Evolutionary conservation across 2,797 vertebrate genomes (phyloP), one percentile per base, ranked within the genome.

Genomic region (Microctenopoma steveboyesi): DNA sequence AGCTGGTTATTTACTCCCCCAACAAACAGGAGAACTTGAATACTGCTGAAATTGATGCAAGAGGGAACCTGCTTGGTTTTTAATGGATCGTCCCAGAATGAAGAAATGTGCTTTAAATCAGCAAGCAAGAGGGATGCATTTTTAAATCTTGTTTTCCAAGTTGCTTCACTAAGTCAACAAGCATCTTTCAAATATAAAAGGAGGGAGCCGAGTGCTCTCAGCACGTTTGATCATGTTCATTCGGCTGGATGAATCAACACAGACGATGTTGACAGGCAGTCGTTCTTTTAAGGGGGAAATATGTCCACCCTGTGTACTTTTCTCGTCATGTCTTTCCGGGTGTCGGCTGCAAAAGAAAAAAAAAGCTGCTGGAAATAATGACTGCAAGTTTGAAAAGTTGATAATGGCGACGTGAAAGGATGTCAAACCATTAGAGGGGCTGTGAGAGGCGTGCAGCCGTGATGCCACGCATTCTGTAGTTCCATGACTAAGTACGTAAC

Each of bases 381-480:
- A 86, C 70, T 78, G 68, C 51, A 64, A 77, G 73, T 89, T 84
- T 87, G 82, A 89, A 80, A 86, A 82, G 86, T 81, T 89, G 87
- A 90, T 91, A 87, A 89, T 87, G 76, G 82, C 51, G 42, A 84
- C 91, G 86, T 88, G 77, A 89, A 86, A 86, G 76, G 81, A 84
- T 79, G 86, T 78, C 72, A 81, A 74, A 78, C 64, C 76, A 74
- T 84, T 78, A 80, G 78, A 85, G 46, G 40, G 54, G 68, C 73
- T 74, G 68, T 59, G 79, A 80, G 68, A 74, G 70, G 43, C 37
- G 39, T 40, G 65, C 45, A 72, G 77, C 72, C 79, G 81, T 86
- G 83, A 92, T 74, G 83, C 77, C 82, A 83, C 61, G 47, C 56
- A 42, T 71, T 75, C 73, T 64, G 9, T 70, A 59, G 60, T 68